Evolutionary conservation across 2,888 invertebrate species (phyloP), one percentile per base, ranked within the genome.

Genomic region (Platerodrilus igneus): DNA sequence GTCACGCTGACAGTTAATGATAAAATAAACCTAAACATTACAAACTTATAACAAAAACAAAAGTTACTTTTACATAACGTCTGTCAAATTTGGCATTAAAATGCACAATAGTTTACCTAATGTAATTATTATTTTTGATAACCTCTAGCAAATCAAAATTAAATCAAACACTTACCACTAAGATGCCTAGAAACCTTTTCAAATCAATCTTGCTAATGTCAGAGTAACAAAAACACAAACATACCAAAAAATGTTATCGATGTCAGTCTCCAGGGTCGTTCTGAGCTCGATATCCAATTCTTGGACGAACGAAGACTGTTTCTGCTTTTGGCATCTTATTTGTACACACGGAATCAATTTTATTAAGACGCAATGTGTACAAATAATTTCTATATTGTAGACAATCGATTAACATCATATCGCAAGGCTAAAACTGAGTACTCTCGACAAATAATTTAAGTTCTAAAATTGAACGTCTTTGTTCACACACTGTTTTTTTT

Each of bases 221-320:
- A 47, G 38, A 42, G 41, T 39, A 44, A 42, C 37, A 39, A 44
- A 58, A 55, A 42, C 37, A 39, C 43, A 58, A 55, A 56, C 66
- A 64, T 65, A 43, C 46, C 56, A 53, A 34, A 47, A 48, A 41
- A 39, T 45, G 40, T 44, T 45, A 59, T 59, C 53, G 61, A 60
- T 75, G 77, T 76, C 76, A 77, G 75, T 77, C 77, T 55, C 77
- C 77, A 55, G 77, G 77, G 60, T 77, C 76, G 56, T 67, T 68
- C 51, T 64, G 66, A 40, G 66, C 65, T 60, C 68, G 59, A 55
- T 63, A 65, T 38, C 64, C 64, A 50, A 63, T 57, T 52, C 60
- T 63, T 39, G 61, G 61, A 38, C 63, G 59, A 26, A 60, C 59
- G 46, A 66, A 66, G 10, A 59, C 61, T 14, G 54, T 42, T 27